These are phyloP conservation scores for Coenonympha glycerion DNA, from an alignment of 2,888 invertebrate species.

Conservation along the genomic window DNA sequence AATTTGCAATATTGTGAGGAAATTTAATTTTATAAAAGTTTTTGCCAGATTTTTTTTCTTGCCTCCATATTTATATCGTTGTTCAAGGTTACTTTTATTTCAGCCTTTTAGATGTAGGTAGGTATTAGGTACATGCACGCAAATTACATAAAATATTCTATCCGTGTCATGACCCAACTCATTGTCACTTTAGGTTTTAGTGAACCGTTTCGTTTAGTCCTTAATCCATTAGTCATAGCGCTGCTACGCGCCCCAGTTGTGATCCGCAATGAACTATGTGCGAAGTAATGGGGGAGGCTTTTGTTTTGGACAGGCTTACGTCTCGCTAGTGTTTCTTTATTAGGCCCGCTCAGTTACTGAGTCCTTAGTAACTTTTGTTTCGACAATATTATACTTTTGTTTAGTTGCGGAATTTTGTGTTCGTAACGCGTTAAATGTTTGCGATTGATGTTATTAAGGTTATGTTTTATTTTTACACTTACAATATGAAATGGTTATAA, in stretches of 20 bases:
- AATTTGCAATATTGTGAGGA: no score
- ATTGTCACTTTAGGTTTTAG: conserved; percentile 20
- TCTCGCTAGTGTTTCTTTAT: conserved; percentile 26
- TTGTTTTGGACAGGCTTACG: conserved; percentile 26
- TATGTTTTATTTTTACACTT: no score
- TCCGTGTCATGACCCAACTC: conserved; percentile 24
- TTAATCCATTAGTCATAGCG: conserved; percentile 20
- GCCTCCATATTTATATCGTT: no score
- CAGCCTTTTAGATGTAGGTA: conserved; percentile 17
- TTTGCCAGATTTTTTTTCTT: no score
- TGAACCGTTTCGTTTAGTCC: conserved; percentile 14
- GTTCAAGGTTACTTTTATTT: no score
- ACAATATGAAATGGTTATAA: no score
- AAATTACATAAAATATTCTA: conserved; percentile 17
- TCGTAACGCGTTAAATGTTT: neutral
- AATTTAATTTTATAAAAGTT: no score
- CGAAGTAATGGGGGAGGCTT: conserved; percentile 20
- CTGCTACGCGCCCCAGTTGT: conserved; percentile 6
- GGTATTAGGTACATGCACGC: neutral
- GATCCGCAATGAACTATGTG: conserved; percentile 18
- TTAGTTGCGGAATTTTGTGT: neutral
- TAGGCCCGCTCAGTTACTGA: conserved; percentile 17
- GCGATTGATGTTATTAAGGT: neutral
- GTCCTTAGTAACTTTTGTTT: conserved; percentile 15
- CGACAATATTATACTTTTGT: neutral